Evolutionary conservation across 2,113 vertebrate genomes (phyloP).

Genomic region (Mastomys coucha): DNA sequence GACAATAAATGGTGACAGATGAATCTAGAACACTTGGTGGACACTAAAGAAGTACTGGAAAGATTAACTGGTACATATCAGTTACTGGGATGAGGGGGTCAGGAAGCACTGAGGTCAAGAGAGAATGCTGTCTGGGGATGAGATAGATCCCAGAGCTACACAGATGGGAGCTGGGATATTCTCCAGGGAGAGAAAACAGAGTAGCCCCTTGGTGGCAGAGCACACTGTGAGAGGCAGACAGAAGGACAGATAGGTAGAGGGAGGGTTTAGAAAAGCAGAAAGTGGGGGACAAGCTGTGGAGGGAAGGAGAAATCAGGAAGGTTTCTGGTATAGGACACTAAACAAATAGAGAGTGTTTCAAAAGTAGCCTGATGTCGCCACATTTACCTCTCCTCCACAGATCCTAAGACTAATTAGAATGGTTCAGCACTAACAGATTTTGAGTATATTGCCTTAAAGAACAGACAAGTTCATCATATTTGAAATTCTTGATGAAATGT

Average conservation of each 20-base stretch:
- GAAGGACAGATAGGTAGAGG: not conserved
- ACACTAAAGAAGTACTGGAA: not conserved
- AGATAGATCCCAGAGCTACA: not conserved
- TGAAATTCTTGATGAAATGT: not conserved
- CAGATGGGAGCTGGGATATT: not conserved
- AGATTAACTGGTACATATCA: not conserved
- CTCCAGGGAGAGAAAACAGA: not conserved
- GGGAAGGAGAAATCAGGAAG: not conserved
- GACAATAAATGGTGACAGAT: not conserved
- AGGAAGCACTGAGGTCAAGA: not conserved
- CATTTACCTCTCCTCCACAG: not conserved
- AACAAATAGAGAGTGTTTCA: not conserved
- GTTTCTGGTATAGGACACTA: accelerated
- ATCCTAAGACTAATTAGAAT: not conserved
- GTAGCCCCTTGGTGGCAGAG: not conserved
- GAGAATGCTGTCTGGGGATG: not conserved
- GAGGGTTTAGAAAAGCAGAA: not conserved
- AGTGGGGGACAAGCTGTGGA: too few species aligned
- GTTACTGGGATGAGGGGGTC: not conserved
- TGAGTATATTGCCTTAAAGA: not conserved
- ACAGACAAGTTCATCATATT: not conserved
- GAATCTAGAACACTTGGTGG: not conserved
- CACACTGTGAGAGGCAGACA: not conserved
- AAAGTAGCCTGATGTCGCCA: not conserved
- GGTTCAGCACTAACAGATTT: not conserved